Evolutionary conservation across 2,113 vertebrate genomes (phyloP).

Genomic region (Petrocephalus zakoni): DNA sequence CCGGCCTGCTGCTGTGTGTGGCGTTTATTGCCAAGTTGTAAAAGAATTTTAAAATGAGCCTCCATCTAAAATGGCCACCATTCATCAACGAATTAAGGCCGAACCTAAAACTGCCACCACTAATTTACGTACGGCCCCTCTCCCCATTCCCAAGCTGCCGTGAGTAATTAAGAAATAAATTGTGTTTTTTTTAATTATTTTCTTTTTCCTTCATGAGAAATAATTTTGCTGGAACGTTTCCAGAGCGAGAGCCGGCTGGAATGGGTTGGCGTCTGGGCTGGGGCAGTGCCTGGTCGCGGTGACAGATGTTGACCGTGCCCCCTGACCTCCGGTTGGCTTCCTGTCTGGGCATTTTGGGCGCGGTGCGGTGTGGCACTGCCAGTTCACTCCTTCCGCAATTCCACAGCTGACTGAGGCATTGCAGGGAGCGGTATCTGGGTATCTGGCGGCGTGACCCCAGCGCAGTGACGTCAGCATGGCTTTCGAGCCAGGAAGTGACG

Average conservation of each 20-base stretch:
- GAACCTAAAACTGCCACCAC: constrained; percentile 22
- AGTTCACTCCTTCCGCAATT: constrained; percentile 51
- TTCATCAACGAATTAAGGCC: constrained; percentile 21
- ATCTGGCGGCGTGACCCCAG: neutral
- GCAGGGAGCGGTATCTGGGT: neutral
- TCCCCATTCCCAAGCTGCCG: neutral
- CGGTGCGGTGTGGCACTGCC: constrained; percentile 54
- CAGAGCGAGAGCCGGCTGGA: constrained; percentile 25
- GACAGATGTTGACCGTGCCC: constrained; percentile 67
- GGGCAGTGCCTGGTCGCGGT: constrained; percentile 52
- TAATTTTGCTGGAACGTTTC: neutral
- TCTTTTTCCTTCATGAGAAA: neutral
- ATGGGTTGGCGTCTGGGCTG: constrained; percentile 43
- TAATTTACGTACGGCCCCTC: neutral
- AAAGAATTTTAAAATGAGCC: constrained; percentile 20
- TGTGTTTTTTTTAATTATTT: neutral
- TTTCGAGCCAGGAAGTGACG: neutral
- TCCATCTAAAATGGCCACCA: constrained; percentile 2
- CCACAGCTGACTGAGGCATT: neutral
- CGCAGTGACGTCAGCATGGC: neutral
- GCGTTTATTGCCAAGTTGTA: constrained; percentile 14
- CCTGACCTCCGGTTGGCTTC: constrained; percentile 59
- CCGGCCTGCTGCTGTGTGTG: neutral
- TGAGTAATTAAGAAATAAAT: constrained; percentile 4
- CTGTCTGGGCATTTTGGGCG: constrained; percentile 57